Evolutionary conservation across 1,140 invertebrate genomes (phyloP).

Genomic region (Lepidostoma basale): DNA sequence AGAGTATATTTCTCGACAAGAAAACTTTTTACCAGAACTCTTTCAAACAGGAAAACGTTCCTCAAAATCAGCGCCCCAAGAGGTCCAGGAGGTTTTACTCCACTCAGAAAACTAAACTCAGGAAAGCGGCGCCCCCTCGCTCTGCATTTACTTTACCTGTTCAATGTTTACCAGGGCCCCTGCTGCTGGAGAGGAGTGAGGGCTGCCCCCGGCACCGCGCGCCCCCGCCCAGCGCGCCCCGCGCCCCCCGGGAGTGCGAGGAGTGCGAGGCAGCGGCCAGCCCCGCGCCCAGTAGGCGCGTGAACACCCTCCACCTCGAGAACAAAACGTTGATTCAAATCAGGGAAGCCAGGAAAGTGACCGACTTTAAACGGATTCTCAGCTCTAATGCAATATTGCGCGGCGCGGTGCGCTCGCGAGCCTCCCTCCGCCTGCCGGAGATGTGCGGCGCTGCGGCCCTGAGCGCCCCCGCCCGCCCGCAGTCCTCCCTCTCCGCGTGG

Average conservation of each 20-base stretch:
- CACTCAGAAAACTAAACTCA: background rate
- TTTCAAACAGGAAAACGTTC: background rate
- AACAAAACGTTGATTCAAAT: slow-evolving; percentile 60
- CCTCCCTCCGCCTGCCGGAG: slow-evolving; percentile 30
- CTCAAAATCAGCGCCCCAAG: background rate
- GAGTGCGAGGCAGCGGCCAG: slow-evolving; percentile 30
- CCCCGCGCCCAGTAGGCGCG: slow-evolving; percentile 54
- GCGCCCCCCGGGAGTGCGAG: slow-evolving; percentile 50
- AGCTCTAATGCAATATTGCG: slow-evolving; percentile 60
- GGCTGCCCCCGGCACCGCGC: background rate
- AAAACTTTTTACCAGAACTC: background rate
- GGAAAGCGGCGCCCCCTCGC: slow-evolving; percentile 1
- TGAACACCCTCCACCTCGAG: slow-evolving; percentile 55
- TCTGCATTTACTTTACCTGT: slow-evolving; percentile 39
- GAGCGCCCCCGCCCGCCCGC: slow-evolving; percentile 46
- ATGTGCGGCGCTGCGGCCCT: slow-evolving; percentile 34
- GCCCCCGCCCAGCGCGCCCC: slow-evolving; percentile 48
- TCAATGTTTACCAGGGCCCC: slow-evolving; percentile 43
- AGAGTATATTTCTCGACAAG: background rate
- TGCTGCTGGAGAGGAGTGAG: background rate
- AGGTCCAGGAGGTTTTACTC: background rate
- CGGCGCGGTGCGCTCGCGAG: slow-evolving; percentile 49
- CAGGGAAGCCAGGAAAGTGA: slow-evolving; percentile 61
- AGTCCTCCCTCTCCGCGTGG: slow-evolving; percentile 55
- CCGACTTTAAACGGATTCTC: slow-evolving; percentile 64